Evolutionary conservation across 2,113 vertebrate genomes (phyloP).

Genomic region (Lepus americanus): DNA sequence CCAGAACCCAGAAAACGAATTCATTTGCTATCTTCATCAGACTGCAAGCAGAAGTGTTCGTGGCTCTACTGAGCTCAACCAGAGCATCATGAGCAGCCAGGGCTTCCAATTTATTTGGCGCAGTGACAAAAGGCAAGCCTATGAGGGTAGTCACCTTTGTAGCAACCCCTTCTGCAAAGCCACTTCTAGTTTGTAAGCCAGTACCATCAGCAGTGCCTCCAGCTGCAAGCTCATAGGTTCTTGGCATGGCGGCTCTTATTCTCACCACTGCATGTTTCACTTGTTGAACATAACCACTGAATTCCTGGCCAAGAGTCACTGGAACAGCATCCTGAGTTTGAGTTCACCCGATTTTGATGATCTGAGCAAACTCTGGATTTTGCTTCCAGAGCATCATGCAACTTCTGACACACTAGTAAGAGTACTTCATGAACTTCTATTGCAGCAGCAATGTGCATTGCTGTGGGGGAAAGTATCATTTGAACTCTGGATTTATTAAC

Average conservation of each 20-base stretch:
- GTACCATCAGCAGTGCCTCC: conserved; percentile 98
- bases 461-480: conserved; percentile 99
- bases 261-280: conserved; percentile 94
- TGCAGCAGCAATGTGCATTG: conserved; percentile 98
- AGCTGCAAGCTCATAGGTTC: conserved; percentile 97
- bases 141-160: conserved; percentile 93
- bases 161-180: conserved; percentile 98
- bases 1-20: conserved; percentile 98
- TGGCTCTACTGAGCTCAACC: conserved; percentile 96
- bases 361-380: conserved; percentile 94
- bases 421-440: conserved; percentile 94
- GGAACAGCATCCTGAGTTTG: conserved; percentile 99
- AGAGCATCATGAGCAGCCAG: conserved; percentile 98
- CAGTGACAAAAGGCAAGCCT: conserved; percentile 96
- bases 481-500: conserved; percentile 99
- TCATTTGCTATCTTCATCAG: conserved; percentile 99
- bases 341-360: conserved; percentile 99
- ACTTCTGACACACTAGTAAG: conserved; percentile 93
- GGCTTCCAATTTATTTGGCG: conserved; percentile 98
- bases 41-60: conserved; percentile 97
- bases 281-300: conserved; percentile 97
- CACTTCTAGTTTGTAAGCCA: conserved; percentile 96
- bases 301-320: conserved; percentile 96
- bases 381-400: conserved; percentile 92
- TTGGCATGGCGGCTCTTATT: conserved; percentile 93